These are phyloP conservation scores for Venustoraphidia nigricollis DNA, from an alignment of 2,888 invertebrate species.

Conservation along the genomic window DNA sequence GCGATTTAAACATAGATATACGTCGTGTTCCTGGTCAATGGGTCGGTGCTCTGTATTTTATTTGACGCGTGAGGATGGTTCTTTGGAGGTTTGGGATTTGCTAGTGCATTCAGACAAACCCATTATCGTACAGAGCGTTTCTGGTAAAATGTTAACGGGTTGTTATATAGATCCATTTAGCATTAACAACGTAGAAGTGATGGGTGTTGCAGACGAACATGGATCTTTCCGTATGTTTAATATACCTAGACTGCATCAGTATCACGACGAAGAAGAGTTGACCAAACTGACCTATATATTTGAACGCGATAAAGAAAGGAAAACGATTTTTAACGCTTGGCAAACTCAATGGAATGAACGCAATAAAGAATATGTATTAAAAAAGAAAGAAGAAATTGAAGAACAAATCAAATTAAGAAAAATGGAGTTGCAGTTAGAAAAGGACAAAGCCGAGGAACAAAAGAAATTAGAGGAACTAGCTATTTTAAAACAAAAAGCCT, in stretches of 20 bases:
- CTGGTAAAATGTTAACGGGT: conserved; percentile 48
- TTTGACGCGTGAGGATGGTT: conserved; percentile 55
- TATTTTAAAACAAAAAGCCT: conserved; percentile 9
- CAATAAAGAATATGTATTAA: conserved; percentile 26
- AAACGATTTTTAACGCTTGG: conserved; percentile 38
- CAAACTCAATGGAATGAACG: conserved; percentile 39
- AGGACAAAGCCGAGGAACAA: conserved; percentile 23
- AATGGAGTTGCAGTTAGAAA: conserved; percentile 26
- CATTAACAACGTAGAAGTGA: conserved; percentile 35
- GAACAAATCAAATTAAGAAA: conserved; percentile 27
- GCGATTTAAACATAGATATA: conserved; percentile 30
- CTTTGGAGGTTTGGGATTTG: conserved; percentile 70
- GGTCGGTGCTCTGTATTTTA: conserved; percentile 56
- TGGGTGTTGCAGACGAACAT: conserved; percentile 52
- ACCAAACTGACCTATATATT: conserved; percentile 29
- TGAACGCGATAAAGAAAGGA: conserved; percentile 35
- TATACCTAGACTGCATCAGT: conserved; percentile 26
- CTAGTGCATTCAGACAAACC: conserved; percentile 51
- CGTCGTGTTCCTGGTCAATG: conserved; percentile 60
- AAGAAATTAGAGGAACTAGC: conserved; percentile 7
- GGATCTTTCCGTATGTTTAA: conserved; percentile 50
- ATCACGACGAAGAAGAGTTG: conserved; percentile 14
- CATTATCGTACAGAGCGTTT: conserved; percentile 46
- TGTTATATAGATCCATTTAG: conserved; percentile 41
- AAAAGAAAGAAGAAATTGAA: conserved; percentile 22